Percentiles rank a stretch among this genome's conserved stretches.
Evolutionary conservation across 1,140 invertebrate genomes (phyloP).

Genomic region (Megathymus violae): DNA sequence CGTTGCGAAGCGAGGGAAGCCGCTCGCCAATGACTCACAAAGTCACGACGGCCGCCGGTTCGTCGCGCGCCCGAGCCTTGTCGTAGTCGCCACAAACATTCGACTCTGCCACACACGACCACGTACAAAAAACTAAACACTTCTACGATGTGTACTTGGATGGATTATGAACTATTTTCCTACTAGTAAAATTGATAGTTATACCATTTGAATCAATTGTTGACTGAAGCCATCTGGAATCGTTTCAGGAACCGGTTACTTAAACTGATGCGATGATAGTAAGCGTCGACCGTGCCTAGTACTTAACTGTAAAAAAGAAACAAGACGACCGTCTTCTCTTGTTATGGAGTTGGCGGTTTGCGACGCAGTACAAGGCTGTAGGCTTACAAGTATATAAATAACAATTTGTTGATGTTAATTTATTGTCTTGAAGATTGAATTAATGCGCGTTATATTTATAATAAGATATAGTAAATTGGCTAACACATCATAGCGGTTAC

Average conservation of each 20-base stretch:
- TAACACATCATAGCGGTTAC: no score
- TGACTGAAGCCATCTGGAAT: no score
- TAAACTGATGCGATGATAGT: no score
- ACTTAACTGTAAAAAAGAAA: constrained; percentile 3
- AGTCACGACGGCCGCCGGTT: constrained; percentile 21
- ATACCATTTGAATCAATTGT: no score
- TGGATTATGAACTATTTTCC: no score
- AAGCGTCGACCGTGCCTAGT: no score
- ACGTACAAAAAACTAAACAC: no score
- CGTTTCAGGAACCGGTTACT: no score
- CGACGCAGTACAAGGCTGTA: constrained; percentile 22
- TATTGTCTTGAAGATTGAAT: constrained; percentile 16
- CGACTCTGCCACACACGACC: no score
- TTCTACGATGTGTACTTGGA: no score
- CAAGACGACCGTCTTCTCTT: constrained; percentile 9
- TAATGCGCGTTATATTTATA: neutral
- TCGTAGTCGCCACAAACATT: constrained; percentile 29
- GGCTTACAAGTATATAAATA: constrained; percentile 24
- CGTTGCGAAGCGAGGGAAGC: constrained; percentile 53
- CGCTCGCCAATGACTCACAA: constrained; percentile 59
- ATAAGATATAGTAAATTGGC: no score
- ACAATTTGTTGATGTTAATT: constrained; percentile 25
- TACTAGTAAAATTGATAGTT: no score
- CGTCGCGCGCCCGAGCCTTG: constrained; percentile 34
- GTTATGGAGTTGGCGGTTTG: constrained; percentile 10